Base-by-base conservation (phyloP, 2,888 invertebrate species). In the Tenthredo livida region DNA sequence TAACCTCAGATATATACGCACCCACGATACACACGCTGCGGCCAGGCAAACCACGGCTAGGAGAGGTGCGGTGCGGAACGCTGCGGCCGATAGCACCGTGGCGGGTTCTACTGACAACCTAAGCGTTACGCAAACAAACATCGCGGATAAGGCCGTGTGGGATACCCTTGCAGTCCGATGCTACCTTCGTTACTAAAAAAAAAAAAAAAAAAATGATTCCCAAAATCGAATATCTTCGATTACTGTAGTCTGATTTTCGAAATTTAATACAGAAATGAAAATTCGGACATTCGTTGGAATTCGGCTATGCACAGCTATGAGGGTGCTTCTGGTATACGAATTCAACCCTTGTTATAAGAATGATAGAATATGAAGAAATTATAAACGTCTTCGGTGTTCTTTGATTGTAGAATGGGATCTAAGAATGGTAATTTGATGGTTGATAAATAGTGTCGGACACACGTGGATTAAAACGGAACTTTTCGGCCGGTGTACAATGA, bases 401-500 rank as follows among this genome's bases (percentile, higher is more conserved):
- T 54, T 6, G 6, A n/a, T n/a, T 7, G 61, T 25, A 61, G 6
- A 47, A 47, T 47, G 47, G 12, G n/a, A 67, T 29, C 29, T 37
- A 54, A n/a, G 29, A 33, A 21, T 54, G 40, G 73, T 9, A 5
- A 54, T 43, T 61, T 21, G n/a, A 61, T 12, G 3, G 43, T 25
- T 21, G 25, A 40, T 72, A 43, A 72, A 75, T 58, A 61, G 40
- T 21, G 37, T 21, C 40, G 61, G 78, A 61, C 67, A 85, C 85
- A 85, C 84, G 77, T 78, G 78, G 84, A 80, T 80, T 61, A 61
- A 37, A 61, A 47, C 70, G 65, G 82, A 84, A 87, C 84, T 85
- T 84, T 47, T 85, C 83, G 87, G 86, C 85, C 86, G 87, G 80
- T 85, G 77, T 78, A 85, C 88, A 86, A 90, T 91, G 91, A 91